Base-by-base conservation (phyloP, 2,113 vertebrate species). In the Leuciscus idus region DNA sequence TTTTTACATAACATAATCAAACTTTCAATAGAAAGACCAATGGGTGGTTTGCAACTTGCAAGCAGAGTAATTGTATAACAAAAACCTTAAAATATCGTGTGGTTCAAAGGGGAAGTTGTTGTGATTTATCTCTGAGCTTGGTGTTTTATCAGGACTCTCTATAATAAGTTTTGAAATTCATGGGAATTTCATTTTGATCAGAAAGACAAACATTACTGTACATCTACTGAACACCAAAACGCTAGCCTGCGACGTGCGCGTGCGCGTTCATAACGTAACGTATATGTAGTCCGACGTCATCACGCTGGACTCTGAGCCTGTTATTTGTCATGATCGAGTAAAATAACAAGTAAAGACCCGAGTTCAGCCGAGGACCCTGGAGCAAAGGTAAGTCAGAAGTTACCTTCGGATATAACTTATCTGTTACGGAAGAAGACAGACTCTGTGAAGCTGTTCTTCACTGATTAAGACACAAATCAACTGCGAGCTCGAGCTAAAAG, bases 321-420 rank as follows among this genome's bases (percentile, higher is more conserved):
- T 5, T 15, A 2, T 76, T 17, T 1, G 21, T 36, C 70, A 73
- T 76, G 46, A 50, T 76, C n/a, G 46, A 15, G 46, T 13, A 43
- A 10, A 9, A 50, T 50, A 76, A 52, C 3, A 50, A 76, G 6
- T 76, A n/a, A 73, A 17, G 17, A 3, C 23, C 23, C n/a, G 46
- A 76, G 73, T 76, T 76, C 46, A 76, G 70, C 36, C 2, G 70
- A 73, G 4, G 0, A 43, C 19, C 36, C 73, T 17, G 73, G 73
- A 52, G 46, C 73, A 11, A 76, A 76, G 73, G 73, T 76, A 26
- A 76, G 73, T 52, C 26, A 76, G n/a, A 73, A 13, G 39, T 73
- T 4, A 73, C 21, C 46, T 52, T 4, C 26, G 28, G 73, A 48
- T 28, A 26, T 76, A 43, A 43, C 43, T 9, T 43, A 43, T 43